Percentiles rank a stretch among this genome's conserved stretches.
These are phyloP conservation scores for Danio albolineatus DNA, from an alignment of 2,797 vertebrate species.

Conservation along the genomic window DNA sequence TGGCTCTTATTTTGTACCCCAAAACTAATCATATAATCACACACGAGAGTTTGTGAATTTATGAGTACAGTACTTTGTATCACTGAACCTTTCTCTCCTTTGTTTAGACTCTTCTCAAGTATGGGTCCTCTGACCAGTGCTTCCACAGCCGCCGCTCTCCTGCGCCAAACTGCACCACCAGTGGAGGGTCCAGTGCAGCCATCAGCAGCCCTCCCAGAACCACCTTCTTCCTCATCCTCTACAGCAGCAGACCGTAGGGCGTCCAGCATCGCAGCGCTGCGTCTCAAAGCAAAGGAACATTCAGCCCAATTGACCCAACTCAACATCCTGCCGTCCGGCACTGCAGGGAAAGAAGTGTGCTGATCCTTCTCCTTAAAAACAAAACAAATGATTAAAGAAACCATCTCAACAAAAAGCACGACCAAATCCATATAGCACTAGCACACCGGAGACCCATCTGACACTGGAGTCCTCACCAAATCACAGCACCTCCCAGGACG, in stretches of 20 bases:
- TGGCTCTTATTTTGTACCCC: neutral
- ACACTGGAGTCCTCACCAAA: constrained; percentile 43
- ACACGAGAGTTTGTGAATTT: neutral
- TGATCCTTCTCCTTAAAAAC: constrained; percentile 72
- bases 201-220: constrained; percentile 86
- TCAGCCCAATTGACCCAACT: constrained; percentile 98
- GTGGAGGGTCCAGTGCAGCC: constrained; percentile 86
- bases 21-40: neutral
- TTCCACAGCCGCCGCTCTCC: constrained; percentile 92
- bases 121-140: constrained; percentile 95
- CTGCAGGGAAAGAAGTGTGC: constrained; percentile 97
- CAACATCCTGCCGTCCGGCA: constrained; percentile 91
- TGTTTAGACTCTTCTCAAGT: constrained; percentile 93
- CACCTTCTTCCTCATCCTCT: constrained; percentile 74
- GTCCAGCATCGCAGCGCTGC: constrained; percentile 95
- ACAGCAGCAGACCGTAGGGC: constrained; percentile 93
- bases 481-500: constrained; percentile 48
- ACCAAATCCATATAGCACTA: constrained; percentile 80
- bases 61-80: neutral
- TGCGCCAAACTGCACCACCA: constrained; percentile 88
- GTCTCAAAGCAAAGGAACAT: constrained; percentile 98
- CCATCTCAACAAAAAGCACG: constrained; percentile 74
- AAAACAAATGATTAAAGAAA: constrained; percentile 36
- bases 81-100: constrained; percentile 24
- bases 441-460: constrained; percentile 45